A percentile compares a stretch with the other conserved stretches of the same genome.
Conservation (phyloP, 2,888 invertebrate species). For the Corbicula japonica region DNA sequence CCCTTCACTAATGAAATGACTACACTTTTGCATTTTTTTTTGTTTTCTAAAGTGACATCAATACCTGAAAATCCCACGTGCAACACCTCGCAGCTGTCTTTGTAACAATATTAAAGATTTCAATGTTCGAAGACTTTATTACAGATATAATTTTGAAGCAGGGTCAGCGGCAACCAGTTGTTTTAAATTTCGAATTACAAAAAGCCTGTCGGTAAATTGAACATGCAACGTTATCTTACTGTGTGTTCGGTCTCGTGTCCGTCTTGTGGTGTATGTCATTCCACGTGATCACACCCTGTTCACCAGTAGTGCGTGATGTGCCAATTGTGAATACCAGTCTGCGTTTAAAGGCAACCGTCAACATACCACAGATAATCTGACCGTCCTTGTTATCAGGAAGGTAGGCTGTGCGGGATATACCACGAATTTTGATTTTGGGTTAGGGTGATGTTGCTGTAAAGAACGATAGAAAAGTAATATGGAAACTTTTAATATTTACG, state of each 20-base stretch:
- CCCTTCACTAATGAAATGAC: too few relatives aligned
- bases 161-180: too few relatives aligned
- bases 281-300: constrained; percentile 77
- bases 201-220: too few relatives aligned
- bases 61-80: too few relatives aligned
- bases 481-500: too few relatives aligned
- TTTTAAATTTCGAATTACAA: too few relatives aligned
- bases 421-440: constrained; percentile 70
- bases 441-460: constrained; percentile 68
- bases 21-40: too few relatives aligned
- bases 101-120: too few relatives aligned
- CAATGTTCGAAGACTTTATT: too few relatives aligned
- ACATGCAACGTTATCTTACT: constrained; percentile 52
- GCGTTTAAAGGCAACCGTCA: constrained; percentile 76
- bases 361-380: constrained; percentile 66
- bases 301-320: constrained; percentile 78
- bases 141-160: too few relatives aligned
- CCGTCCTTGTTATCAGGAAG: constrained; percentile 79
- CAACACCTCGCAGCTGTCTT: too few relatives aligned
- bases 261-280: constrained; percentile 79
- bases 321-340: constrained; percentile 81
- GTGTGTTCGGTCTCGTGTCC: constrained; percentile 43
- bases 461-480: not conserved
- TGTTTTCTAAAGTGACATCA: too few relatives aligned
- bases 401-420: constrained; percentile 74